Base-by-base conservation (phyloP, 2,113 vertebrate genomes). In the Oceanites oceanicus region DNA sequence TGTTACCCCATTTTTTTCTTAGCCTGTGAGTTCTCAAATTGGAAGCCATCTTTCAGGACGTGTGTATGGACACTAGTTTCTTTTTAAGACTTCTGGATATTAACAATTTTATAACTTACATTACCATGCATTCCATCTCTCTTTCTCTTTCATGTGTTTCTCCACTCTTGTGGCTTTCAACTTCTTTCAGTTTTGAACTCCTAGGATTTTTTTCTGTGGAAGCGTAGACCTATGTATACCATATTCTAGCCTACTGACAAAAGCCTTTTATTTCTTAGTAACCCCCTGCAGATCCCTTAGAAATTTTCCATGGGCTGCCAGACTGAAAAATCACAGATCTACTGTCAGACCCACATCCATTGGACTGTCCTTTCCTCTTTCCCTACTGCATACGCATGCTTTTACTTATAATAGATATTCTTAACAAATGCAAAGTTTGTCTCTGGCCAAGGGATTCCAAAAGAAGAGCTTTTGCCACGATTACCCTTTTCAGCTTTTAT, bases 401-500 rank as follows among this genome's bases (percentile, higher is more conserved):
- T 85, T 77, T 65, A 32, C 34, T 88, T 88, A 15, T 5, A 45
- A 40, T 53, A 18, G 52, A 23, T 83, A 20, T 72, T 71, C 68
- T 70, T 75, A 49, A 68, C 62, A 96, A 91, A 56, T 76, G 58
- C 77, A 70, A 88, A 91, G 73, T 94, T 89, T 1, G 3, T 92
- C 78, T 86, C 72, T 71, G 67, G 66, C 58, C 88, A 88, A 74
- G 66, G 50, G 38, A 86, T 90, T 90, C 59, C 20, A 36, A 34
- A 88, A 72, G 34, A 79, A 89, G 94, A 96, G 7, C 42, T 62
- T 92, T 93, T 88, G 16, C 71, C 17, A n/a, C 1, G 2, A 92
- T 93, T 93, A 90, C 62, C 36, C 34, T 92, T 91, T 91, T 75
- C 53, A 85, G 65, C 40, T 85, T 93, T 75, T 92, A 68, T 93